Percentiles rank a stretch among this genome's conserved stretches.
phyloP scores from a whole-genome alignment of 2,888 invertebrate genomes.

The Cecidostiba fungosa region DNA sequence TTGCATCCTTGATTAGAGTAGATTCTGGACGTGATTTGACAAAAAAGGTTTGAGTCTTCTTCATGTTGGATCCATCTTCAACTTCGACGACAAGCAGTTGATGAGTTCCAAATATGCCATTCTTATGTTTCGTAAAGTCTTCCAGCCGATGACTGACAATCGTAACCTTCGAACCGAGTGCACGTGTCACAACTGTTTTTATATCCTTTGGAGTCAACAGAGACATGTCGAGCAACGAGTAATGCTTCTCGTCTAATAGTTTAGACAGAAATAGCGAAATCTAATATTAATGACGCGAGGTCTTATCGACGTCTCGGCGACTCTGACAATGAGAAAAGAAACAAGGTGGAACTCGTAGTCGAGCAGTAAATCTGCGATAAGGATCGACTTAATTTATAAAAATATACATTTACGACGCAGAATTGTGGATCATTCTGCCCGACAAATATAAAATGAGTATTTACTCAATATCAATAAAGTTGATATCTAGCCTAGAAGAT shows the following conservation, averaged over 20 bases:
- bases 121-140: conserved; percentile 70
- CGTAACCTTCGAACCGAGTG: conserved; percentile 59
- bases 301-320: not conserved
- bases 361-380: not conserved
- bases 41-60: conserved; percentile 25
- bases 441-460: not conserved
- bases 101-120: conserved; percentile 74
- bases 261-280: not conserved
- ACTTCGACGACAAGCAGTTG: conserved; percentile 67
- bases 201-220: conserved; percentile 65
- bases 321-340: not conserved
- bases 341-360: not conserved
- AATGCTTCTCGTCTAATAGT: not conserved
- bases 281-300: not conserved
- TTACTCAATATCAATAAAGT: too few species aligned
- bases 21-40: conserved; percentile 46
- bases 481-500: too few species aligned
- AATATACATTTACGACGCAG: not conserved
- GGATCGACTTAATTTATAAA: not conserved
- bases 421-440: not conserved
- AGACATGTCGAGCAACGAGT: conserved; percentile 8
- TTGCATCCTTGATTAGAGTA: not conserved
- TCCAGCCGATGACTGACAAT: conserved; percentile 67
- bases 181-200: conserved; percentile 59
- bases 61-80: not conserved